Base-by-base conservation (phyloP, 1,140 invertebrate species). In the Drosophila nannoptera region DNA sequence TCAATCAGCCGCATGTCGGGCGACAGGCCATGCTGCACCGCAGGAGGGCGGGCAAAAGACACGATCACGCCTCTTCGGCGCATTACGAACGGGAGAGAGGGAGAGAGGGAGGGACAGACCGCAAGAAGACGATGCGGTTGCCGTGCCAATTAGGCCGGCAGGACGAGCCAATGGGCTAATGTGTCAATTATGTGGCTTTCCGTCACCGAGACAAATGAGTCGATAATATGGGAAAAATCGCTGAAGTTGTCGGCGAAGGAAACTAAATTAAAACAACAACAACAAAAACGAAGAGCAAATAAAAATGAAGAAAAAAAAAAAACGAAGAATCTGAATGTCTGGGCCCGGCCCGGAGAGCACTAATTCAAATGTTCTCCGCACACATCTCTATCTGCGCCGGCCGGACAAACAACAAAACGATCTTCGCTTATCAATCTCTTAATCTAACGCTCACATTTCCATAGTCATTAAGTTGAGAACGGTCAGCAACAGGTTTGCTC, bases 21-120 rank as follows among this genome's bases (percentile, higher is more conserved):
- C 68, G 72, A 64, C 52, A 53, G n/a, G 38, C 54, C 5, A 42
- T 5, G 31, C 32, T 9, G 38, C 45, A 65, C 81, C 55, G 52
- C 81, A 86, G 81, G 81, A 86, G 81, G 81, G 82, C 82, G 81
- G 81, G 81, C 81, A 77, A 86, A 86, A 86, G 81, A 86, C 77
- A 86, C 65, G 82, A 81, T 86, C 81, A 86, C 81, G 82, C 81
- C 81, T 86, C 81, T 86, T 77, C 71, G 77, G 72, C 82, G 67
- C 81, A 86, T 77, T 82, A 63, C 60, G 38, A 65, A 22, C 1
- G 22, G 3, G 22, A 22, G 22, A 22, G 22, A 22, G 22, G 22
- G 22, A 22, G 22, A 3, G 22, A 22, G 22, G 22, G 22, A 22
- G 22, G 22, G 22, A 29, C 46, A 12, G 55, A 66, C 68, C 68